Percentiles rank a stretch among this genome's conserved stretches.
phyloP scores from a whole-genome alignment of 1,140 invertebrate genomes.

The Anastatus disparis region DNA sequence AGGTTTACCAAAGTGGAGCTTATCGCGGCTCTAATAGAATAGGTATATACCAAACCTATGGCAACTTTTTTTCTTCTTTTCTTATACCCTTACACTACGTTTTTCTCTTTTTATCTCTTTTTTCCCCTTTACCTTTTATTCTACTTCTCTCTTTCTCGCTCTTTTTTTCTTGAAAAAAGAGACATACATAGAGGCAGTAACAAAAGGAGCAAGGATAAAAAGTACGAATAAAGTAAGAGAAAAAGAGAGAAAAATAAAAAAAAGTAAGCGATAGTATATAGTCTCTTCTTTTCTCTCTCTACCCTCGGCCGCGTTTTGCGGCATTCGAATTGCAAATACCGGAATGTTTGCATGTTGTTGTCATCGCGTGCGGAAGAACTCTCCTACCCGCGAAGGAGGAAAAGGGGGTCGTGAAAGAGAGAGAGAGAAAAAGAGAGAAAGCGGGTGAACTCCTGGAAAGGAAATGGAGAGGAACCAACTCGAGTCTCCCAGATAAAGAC shows the following conservation, averaged over 20 bases:
- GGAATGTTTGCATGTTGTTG: slow-evolving; percentile 68
- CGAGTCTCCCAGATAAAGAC: slow-evolving; percentile 63
- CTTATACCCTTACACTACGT: not conserved
- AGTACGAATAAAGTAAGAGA: not conserved
- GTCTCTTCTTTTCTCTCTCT: not conserved
- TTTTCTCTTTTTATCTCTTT: not conserved
- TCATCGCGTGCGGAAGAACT: slow-evolving; percentile 56
- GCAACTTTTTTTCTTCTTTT: slow-evolving; percentile 39
- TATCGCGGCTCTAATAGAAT: slow-evolving; percentile 59
- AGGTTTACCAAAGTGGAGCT: slow-evolving; percentile 57
- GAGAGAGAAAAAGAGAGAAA: not conserved
- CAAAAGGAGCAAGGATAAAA: slow-evolving; percentile 31
- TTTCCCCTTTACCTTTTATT: slow-evolving; percentile 35
- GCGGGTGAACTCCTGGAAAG: slow-evolving; percentile 50
- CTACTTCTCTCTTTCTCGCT: too few species aligned
- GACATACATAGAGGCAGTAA: not conserved
- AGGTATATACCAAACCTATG: slow-evolving; percentile 40
- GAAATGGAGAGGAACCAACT: slow-evolving; percentile 64
- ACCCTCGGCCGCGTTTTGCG: slow-evolving; percentile 36
- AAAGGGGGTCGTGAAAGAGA: not conserved
- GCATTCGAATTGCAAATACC: slow-evolving; percentile 69
- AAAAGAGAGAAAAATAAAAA: not conserved
- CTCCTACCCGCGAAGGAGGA: not conserved
- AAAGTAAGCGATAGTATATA: not conserved
- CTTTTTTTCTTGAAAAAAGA: too few species aligned